Conservation (phyloP, 2,888 invertebrate species). For the Geotrupes spiniger region DNA sequence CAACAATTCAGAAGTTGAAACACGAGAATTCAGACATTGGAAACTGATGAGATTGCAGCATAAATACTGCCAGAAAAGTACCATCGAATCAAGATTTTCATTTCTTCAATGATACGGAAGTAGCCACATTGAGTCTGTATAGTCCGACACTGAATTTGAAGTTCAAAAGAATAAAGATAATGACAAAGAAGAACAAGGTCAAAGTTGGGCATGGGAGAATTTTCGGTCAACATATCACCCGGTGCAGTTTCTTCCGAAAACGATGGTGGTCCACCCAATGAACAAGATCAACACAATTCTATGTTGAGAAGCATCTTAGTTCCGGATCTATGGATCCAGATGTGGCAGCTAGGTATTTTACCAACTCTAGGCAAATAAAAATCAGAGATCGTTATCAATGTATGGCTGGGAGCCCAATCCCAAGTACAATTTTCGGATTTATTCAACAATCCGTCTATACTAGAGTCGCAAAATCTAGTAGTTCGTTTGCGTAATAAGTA, state of each 20-base stretch:
- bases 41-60: conserved; percentile 17
- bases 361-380: conserved; percentile 45
- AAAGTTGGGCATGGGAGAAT: conserved; percentile 89
- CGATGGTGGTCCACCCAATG: conserved; percentile 15
- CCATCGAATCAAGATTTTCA: conserved; percentile 68
- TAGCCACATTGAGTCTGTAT: conserved; percentile 56
- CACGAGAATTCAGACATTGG: conserved; percentile 41
- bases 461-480: conserved; percentile 79
- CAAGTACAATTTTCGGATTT: conserved; percentile 62
- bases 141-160: conserved; percentile 94
- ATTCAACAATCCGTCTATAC: conserved; percentile 69
- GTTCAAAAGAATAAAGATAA: conserved; percentile 53
- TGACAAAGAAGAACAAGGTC: conserved; percentile 45
- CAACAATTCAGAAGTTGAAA: conserved; percentile 45
- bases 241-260: conserved; percentile 33
- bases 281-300: conserved; percentile 55
- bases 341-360: conserved; percentile 83
- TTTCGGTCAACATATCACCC: conserved; percentile 58
- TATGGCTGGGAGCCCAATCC: conserved; percentile 66
- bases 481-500: conserved; percentile 84
- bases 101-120: conserved; percentile 92
- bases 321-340: conserved; percentile 90
- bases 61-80: conserved; percentile 35
- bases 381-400: conserved; percentile 62
- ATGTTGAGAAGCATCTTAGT: conserved; percentile 83